These are phyloP conservation scores for Melanogrammus aeglefinus DNA, from an alignment of 2,797 vertebrate genomes.

Conservation along the genomic window DNA sequence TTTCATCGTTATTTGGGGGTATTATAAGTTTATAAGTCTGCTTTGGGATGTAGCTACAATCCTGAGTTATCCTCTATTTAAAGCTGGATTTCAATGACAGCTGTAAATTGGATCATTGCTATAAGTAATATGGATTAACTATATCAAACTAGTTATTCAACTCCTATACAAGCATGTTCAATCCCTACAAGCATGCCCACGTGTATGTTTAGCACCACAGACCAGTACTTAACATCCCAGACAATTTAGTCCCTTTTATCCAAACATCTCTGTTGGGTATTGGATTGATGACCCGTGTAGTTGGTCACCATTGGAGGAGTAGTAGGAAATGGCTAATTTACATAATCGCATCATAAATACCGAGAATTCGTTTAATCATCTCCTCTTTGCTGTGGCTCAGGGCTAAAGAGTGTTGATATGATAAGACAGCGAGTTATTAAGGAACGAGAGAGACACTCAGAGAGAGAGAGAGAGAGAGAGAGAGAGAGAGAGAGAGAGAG, in stretches of 20 bases:
- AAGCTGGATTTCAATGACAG: slow-evolving; percentile 56
- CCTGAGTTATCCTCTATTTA: slow-evolving; percentile 47
- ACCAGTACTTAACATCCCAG: slow-evolving; percentile 55
- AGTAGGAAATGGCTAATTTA: slow-evolving; percentile 91
- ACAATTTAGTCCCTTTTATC: slow-evolving; percentile 50
- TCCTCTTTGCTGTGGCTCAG: slow-evolving; percentile 91
- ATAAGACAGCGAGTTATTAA: slow-evolving; percentile 90
- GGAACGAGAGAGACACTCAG: slow-evolving; percentile 52
- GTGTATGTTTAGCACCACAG: slow-evolving; percentile 56
- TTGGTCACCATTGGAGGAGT: slow-evolving; percentile 79
- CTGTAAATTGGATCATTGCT: slow-evolving; percentile 71
- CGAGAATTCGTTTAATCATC: slow-evolving; percentile 99
- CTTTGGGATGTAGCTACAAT: slow-evolving; percentile 19
- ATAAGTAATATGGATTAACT: slow-evolving; percentile 64
- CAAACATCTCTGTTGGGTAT: slow-evolving; percentile 57
- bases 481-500: slow-evolving; percentile 75
- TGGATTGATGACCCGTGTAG: slow-evolving; percentile 91
- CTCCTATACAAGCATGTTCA: slow-evolving; percentile 58
- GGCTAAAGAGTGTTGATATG: slow-evolving; percentile 97
- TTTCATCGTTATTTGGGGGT: background rate
- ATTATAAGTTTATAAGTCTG: slow-evolving; percentile 3
- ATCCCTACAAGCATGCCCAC: slow-evolving; percentile 58
- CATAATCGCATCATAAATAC: slow-evolving; percentile 99
- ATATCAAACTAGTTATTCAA: slow-evolving; percentile 66
- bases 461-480: slow-evolving; percentile 21